These are phyloP conservation scores for Erythrolamprus reginae DNA, from an alignment of 2,113 vertebrate genomes.

Conservation along the genomic window DNA sequence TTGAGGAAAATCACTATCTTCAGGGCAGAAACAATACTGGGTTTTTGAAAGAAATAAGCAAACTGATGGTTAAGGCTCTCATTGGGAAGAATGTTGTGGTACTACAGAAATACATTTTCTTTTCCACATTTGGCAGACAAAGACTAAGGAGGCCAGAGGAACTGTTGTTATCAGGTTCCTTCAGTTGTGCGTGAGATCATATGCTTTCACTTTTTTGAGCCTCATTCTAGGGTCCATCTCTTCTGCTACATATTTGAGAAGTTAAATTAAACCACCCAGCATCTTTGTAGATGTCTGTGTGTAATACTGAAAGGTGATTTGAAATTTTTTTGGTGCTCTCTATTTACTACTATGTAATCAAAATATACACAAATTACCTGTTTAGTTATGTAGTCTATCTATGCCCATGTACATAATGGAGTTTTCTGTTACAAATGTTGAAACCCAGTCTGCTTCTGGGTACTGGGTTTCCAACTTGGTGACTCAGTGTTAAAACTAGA, in stretches of 20 bases:
- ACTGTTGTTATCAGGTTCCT: neutral
- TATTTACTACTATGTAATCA: neutral
- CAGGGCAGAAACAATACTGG: neutral
- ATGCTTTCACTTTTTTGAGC: neutral
- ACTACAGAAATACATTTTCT: neutral
- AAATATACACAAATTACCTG: neutral
- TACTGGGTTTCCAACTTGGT: neutral
- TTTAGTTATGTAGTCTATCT: neutral
- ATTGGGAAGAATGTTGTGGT: neutral
- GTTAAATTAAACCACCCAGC: neutral
- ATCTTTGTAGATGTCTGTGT: neutral
- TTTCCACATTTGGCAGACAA: too few species aligned
- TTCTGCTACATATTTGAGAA: neutral
- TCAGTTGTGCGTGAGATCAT: neutral
- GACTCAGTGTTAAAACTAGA: neutral
- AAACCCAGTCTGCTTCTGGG: neutral
- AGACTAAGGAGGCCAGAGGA: neutral
- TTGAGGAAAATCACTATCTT: neutral
- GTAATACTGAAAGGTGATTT: neutral
- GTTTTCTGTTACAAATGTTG: neutral
- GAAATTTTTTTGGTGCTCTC: neutral
- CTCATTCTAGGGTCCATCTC: neutral
- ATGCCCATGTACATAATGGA: neutral
- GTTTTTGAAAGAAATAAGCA: neutral
- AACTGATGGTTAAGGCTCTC: neutral